phyloP scores from a whole-genome alignment of 2,797 vertebrate genomes.

The Macropus fuliginosus region DNA sequence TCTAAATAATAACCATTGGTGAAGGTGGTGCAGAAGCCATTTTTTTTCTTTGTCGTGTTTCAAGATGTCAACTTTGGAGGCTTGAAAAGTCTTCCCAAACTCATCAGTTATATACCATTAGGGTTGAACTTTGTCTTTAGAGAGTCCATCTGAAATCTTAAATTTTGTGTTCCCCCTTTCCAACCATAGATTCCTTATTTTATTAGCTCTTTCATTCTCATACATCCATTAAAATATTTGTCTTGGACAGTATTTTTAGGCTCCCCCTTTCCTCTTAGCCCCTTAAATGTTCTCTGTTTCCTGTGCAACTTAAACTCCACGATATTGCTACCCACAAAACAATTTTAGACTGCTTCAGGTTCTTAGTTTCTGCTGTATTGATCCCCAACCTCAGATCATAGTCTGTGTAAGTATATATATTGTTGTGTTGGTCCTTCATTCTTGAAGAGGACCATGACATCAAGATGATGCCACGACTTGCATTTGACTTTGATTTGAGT shows the following conservation, averaged over 20 bases:
- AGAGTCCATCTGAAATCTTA: no score
- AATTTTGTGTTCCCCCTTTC: neutral
- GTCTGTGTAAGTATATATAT: neutral
- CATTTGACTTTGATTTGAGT: no score
- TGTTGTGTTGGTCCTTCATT: no score
- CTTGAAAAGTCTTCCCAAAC: neutral
- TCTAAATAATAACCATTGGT: neutral
- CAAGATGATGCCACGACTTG: no score
- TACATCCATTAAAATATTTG: neutral
- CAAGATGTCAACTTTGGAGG: neutral
- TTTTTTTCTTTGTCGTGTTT: neutral
- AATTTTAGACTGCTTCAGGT: neutral
- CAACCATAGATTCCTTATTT: no score
- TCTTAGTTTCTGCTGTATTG: neutral
- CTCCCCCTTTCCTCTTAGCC: neutral
- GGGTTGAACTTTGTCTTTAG: neutral
- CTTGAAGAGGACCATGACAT: no score
- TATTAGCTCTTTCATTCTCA: neutral
- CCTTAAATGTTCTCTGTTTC: neutral
- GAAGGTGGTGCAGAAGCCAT: neutral
- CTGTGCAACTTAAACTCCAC: neutral
- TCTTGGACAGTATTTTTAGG: neutral
- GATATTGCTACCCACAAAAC: neutral
- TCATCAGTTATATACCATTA: neutral
- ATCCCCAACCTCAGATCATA: neutral